phyloP scores from a whole-genome alignment of 2,888 invertebrate genomes.

The Kryphioiulus occultus region DNA sequence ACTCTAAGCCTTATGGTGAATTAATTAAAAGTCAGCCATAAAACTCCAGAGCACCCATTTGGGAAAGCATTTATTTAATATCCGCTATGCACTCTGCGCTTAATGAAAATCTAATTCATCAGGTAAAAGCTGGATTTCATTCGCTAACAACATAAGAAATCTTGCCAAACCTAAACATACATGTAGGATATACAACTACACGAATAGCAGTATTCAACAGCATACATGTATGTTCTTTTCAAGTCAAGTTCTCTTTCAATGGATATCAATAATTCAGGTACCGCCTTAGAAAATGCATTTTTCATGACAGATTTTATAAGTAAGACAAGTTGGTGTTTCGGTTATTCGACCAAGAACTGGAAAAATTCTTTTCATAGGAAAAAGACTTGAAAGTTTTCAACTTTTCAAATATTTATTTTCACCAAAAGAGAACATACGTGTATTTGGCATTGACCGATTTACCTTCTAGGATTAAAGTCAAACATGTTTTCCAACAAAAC shows the following conservation, averaged over 20 bases:
- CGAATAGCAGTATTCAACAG: too few species aligned
- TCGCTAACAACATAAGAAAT: neutral
- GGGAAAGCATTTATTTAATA: slow-evolving; percentile 3
- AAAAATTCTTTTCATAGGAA: too few species aligned
- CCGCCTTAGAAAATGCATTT: too few species aligned
- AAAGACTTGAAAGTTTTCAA: neutral
- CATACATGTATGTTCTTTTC: too few species aligned
- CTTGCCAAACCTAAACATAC: neutral
- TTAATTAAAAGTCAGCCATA: slow-evolving; percentile 24
- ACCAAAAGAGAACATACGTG: neutral
- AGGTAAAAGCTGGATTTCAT: neutral
- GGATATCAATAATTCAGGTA: too few species aligned
- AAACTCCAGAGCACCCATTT: neutral
- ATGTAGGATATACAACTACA: too few species aligned
- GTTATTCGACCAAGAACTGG: too few species aligned
- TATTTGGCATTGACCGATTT: neutral
- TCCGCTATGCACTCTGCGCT: neutral
- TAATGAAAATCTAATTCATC: neutral
- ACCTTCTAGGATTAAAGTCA: neutral
- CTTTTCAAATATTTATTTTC: neutral
- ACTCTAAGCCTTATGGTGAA: neutral
- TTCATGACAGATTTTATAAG: too few species aligned
- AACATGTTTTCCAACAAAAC: neutral
- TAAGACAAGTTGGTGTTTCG: too few species aligned
- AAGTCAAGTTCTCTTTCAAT: too few species aligned